phyloP scores from a whole-genome alignment of 2,888 invertebrate genomes.

The Diloba caeruleocephala region DNA sequence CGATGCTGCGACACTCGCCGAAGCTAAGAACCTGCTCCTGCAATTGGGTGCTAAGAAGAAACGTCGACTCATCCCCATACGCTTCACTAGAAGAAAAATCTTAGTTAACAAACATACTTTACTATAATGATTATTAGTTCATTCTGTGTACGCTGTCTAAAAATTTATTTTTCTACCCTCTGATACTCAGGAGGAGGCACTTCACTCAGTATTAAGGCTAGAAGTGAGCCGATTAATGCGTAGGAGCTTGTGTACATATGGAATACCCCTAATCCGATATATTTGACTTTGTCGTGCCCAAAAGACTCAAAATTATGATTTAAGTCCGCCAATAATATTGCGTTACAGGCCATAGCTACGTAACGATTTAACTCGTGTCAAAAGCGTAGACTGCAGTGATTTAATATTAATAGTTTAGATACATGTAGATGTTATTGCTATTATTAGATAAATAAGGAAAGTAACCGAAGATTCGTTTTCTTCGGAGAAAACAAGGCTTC shows the following conservation, averaged over 20 bases:
- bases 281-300: slow-evolving; percentile 26
- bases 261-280: slow-evolving; percentile 37
- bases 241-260: slow-evolving; percentile 5
- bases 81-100: slow-evolving; percentile 92
- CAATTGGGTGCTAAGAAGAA: slow-evolving; percentile 92
- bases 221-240: slow-evolving; percentile 4
- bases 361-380: slow-evolving; percentile 2
- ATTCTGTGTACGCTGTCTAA: slow-evolving; percentile 57
- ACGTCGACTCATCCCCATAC: slow-evolving; percentile 91
- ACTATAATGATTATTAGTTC: slow-evolving; percentile 64
- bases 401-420: slow-evolving; percentile 13
- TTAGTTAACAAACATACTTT: slow-evolving; percentile 87
- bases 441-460: slow-evolving; percentile 30
- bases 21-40: slow-evolving; percentile 91
- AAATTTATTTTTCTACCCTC: slow-evolving; percentile 22
- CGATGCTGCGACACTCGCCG: slow-evolving; percentile 90
- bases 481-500: slow-evolving; percentile 42
- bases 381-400: slow-evolving; percentile 3
- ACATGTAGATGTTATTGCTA: slow-evolving; percentile 22
- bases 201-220: slow-evolving; percentile 11
- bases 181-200: slow-evolving; percentile 9
- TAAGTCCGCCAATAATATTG: background rate
- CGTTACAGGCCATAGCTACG: too few species aligned
- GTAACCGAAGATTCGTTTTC: slow-evolving; percentile 27
- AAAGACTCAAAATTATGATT: slow-evolving; percentile 7